Evolutionary conservation across 1,140 invertebrate species (phyloP), one percentile per base, ranked within the genome.

Genomic region (Pantala flavescens): DNA sequence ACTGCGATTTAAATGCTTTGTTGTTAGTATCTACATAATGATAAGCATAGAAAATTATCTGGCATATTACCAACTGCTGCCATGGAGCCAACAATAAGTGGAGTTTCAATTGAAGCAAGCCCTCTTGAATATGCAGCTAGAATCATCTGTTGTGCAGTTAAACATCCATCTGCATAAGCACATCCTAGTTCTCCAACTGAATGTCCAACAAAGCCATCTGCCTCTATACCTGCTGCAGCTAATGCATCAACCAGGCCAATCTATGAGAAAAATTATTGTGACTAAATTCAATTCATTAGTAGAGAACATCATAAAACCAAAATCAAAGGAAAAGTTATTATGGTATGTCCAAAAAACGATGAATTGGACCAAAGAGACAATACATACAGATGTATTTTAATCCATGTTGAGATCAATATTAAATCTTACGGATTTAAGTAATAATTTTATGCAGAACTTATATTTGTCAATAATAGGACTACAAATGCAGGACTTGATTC

Each of bases 101-200:
- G 85, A 0, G 90, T 89, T 78, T 96, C 92, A 63, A 92, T 83
- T 63, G 95, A 93, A 24, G 92, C 94, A 71, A 88, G 82, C 7
- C 96, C 96, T 83, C 95, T 85, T 78, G 89, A 95, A 82, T 96
- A 97, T 7, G 92, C 90, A 23, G 89, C 84, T 7, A 93, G 80
- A 16, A 96, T 85, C 78, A 90, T 91, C 82, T 96, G 89, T 78
- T 94, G 91, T 3, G 89, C 87, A 0, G 91, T 94, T 43, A 95
- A 86, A 76, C 87, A 89, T 2, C 91, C 91, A 81, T 95, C 92
- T 74, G 90, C 92, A 80, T 96, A 96, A 5, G 91, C 93, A 82
- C 92, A 93, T 1, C 89, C 91, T 23, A 93, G 79, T 81, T 93
- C 90, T 23, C 92, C 91, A 0, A 90, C 88, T 14, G 93, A 95